Evolutionary conservation across 2,113 vertebrate species (phyloP).

Genomic region (Ochotona curzoniae): DNA sequence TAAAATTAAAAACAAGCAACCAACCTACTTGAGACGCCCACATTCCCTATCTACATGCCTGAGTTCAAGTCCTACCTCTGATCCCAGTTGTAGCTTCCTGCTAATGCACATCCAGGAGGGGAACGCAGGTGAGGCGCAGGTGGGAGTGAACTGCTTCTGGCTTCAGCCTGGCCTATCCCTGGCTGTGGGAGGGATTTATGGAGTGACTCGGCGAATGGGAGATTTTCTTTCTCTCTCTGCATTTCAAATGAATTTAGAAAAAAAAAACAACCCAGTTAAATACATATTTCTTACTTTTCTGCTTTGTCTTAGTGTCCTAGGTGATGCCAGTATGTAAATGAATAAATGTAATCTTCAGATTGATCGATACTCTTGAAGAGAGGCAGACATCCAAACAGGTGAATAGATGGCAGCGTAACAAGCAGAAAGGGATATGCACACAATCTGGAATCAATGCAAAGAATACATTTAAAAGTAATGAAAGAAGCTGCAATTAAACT

Average conservation of each 20-base stretch:
- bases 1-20: no score
- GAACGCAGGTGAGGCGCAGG: no score
- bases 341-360: neutral
- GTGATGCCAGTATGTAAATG: neutral
- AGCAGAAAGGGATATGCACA: neutral
- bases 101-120: no score
- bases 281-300: slow-evolving; percentile 45
- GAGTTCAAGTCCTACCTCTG: no score
- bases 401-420: neutral
- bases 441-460: neutral
- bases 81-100: no score
- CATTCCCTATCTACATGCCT: no score
- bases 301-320: neutral
- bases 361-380: neutral
- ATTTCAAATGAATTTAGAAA: neutral
- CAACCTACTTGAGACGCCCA: no score
- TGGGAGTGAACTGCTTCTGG: no score
- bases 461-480: slow-evolving; percentile 11
- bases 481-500: slow-evolving; percentile 12
- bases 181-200: no score
- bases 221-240: no score
- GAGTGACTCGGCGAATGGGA: no score
- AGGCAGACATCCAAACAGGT: neutral
- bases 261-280: slow-evolving; percentile 2
- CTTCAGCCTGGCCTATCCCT: no score